A percentile compares a stretch with the other conserved stretches of the same genome.
These are phyloP conservation scores for Calonectris borealis DNA, from an alignment of 2,113 vertebrate genomes.

Conservation along the genomic window DNA sequence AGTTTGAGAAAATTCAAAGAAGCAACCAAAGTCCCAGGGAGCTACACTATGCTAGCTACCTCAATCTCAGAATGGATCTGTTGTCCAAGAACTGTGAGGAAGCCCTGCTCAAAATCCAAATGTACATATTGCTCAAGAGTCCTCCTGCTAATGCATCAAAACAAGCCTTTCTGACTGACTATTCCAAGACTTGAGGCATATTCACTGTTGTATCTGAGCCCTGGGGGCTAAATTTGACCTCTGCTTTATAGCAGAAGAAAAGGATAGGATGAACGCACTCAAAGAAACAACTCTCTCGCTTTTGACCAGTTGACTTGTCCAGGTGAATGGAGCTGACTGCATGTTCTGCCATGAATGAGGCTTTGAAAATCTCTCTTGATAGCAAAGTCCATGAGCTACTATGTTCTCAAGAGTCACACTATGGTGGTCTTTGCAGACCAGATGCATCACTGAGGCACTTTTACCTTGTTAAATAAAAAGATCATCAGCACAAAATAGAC, in stretches of 20 bases:
- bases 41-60: not conserved
- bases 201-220: not conserved
- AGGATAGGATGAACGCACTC: not conserved
- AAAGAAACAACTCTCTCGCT: not conserved
- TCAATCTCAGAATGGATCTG: not conserved
- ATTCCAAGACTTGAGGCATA: not conserved
- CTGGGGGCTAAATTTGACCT: not conserved
- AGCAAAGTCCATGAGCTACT: not conserved
- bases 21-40: not conserved
- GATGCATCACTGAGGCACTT: not conserved
- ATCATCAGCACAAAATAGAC: not conserved
- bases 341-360: not conserved
- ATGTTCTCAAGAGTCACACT: not conserved
- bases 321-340: not conserved
- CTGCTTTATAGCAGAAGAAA: not conserved
- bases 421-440: not conserved
- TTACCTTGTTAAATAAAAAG: not conserved
- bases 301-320: not conserved
- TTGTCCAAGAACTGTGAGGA: not conserved
- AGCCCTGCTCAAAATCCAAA: not conserved
- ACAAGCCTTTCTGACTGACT: not conserved
- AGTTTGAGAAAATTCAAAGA: not conserved
- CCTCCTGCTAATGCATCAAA: not conserved
- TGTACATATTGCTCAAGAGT: not conserved
- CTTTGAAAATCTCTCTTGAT: not conserved